Conservation (phyloP, 2,113 vertebrate genomes). For the Arvicanthis niloticus region DNA sequence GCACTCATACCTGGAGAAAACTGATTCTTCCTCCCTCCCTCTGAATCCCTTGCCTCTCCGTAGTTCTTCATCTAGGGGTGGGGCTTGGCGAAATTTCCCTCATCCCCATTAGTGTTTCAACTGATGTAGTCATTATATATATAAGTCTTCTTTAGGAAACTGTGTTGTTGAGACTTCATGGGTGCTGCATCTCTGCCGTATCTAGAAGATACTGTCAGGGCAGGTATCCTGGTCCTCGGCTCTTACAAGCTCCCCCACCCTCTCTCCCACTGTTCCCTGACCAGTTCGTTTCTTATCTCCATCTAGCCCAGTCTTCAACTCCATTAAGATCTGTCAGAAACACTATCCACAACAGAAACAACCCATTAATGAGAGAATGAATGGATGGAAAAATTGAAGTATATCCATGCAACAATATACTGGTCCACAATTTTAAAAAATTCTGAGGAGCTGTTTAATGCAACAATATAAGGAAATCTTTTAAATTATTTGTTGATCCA, state of each 20-base stretch:
- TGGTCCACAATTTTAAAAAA: background rate
- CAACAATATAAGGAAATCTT: background rate
- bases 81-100: background rate
- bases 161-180: background rate
- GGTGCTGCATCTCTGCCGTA: background rate
- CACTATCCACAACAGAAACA: background rate
- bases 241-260: background rate
- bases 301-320: background rate
- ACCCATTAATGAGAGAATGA: background rate
- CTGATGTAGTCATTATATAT: too few relatives aligned
- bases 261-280: background rate
- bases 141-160: background rate
- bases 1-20: background rate
- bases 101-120: background rate
- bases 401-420: background rate
- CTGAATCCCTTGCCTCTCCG: background rate
- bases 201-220: background rate
- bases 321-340: conserved; percentile 14
- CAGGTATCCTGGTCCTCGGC: background rate
- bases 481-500: background rate
- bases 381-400: background rate
- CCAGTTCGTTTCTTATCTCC: background rate
- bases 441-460: background rate
- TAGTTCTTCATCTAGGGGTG: background rate
- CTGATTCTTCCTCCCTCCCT: background rate